phyloP scores from a whole-genome alignment of 2,113 vertebrate genomes.

The Bolborhynchus lineola region DNA sequence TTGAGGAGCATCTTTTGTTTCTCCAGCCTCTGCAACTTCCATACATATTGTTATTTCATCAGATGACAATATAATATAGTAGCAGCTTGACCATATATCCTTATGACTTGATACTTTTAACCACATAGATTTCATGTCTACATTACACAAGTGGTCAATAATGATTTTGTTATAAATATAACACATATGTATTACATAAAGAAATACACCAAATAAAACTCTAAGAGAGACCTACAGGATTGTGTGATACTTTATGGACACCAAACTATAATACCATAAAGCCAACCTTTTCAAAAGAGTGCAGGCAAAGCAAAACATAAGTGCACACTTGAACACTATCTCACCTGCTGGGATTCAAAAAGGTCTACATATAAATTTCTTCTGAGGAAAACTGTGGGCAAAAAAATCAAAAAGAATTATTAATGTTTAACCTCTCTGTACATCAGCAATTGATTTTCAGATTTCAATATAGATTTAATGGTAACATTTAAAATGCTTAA shows the following conservation, averaged over 20 bases:
- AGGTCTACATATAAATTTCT: background rate
- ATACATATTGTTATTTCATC: background rate
- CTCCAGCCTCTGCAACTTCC: background rate
- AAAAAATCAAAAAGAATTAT: background rate
- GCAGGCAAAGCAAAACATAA: background rate
- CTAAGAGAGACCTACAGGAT: background rate
- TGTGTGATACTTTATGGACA: background rate
- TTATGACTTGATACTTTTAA: background rate
- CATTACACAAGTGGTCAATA: background rate
- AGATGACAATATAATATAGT: background rate
- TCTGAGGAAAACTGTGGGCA: background rate
- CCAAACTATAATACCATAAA: background rate
- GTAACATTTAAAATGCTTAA: background rate
- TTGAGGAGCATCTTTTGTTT: background rate
- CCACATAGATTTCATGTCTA: background rate
- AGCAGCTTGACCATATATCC: background rate
- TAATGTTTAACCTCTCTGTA: background rate
- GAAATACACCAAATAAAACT: background rate
- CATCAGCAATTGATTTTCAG: background rate
- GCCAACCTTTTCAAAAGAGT: background rate
- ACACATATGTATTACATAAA: background rate
- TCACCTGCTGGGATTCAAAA: background rate
- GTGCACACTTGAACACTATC: background rate
- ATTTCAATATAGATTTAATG: background rate
- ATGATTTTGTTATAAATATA: background rate